Percentiles rank a stretch among this genome's conserved stretches.
phyloP scores from a whole-genome alignment of 1,140 invertebrate genomes.

The Drosophila jambulina region DNA sequence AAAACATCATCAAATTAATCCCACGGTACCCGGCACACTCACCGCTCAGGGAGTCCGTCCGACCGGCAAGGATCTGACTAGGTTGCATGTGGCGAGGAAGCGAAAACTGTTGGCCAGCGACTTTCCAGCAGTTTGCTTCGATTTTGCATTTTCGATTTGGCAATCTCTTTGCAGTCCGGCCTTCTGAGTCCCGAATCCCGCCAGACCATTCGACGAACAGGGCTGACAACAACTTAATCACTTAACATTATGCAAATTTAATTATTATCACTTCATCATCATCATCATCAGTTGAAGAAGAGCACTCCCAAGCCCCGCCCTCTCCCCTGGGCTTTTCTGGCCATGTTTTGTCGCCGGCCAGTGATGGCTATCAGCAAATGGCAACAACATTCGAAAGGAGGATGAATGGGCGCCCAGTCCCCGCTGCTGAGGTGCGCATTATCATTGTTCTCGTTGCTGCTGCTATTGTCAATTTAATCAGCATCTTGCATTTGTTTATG shows the following conservation, averaged over 20 bases:
- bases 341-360: constrained; percentile 62
- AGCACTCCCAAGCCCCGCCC: neutral
- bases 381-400: constrained; percentile 45
- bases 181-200: constrained; percentile 10
- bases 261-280: constrained; percentile 81
- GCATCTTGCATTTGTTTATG: constrained; percentile 66
- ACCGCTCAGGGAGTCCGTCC: constrained; percentile 32
- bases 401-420: constrained; percentile 21
- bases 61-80: constrained; percentile 3
- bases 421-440: neutral
- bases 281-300: constrained; percentile 34
- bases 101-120: constrained; percentile 35
- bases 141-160: constrained; percentile 65
- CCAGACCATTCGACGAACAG: constrained; percentile 53
- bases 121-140: constrained; percentile 33
- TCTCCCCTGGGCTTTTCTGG: constrained; percentile 17
- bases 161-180: constrained; percentile 6
- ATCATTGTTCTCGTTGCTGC: constrained; percentile 47
- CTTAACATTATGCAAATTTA: constrained; percentile 81
- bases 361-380: constrained; percentile 74
- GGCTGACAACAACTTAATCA: constrained; percentile 78
- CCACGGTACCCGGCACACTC: constrained; percentile 42
- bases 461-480: constrained; percentile 66
- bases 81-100: constrained; percentile 7
- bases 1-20: constrained; percentile 75